Base-by-base conservation (phyloP, 53 echinoderm and acorn worm species). In the Glandiceps talaboti region DNA sequence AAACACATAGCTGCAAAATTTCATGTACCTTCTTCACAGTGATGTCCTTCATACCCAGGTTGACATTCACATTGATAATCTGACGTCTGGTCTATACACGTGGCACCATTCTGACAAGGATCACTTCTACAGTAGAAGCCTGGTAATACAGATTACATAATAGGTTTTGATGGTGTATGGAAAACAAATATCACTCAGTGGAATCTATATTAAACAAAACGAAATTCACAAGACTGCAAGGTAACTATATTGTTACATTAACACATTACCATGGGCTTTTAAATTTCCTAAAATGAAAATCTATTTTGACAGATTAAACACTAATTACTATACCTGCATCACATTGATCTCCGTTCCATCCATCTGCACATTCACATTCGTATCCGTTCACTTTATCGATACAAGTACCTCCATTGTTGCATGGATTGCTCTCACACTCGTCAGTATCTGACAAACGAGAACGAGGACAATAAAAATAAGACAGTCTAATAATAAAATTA, bases 91-190 rank as follows among this genome's bases (percentile, higher is more conserved):
- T 84, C 76, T 25, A 79, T 26, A n/a, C 84, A 84, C 1, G 85
- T 80, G 0, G 84, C 84, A 20, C 79, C 79, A 78, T 84, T 84
- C 32, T 74, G 79, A 32, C 84, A 84, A 0, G 84, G 84, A 1
- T 84, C 78, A 79, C 84, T 84, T 29, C 73, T 74, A 27, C 84
- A 84, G 28, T 84, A 74, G 32, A 12, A 45, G 6, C 64, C 64
- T 45, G 64, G n/a, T n/a, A n/a, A n/a, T n/a, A n/a, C n/a, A n/a
- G n/a, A n/a, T n/a, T n/a, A n/a, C n/a, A n/a, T n/a, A n/a, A n/a
- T n/a, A n/a, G n/a, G n/a, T n/a, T n/a, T n/a, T n/a, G n/a, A n/a
- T n/a, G n/a, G n/a, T n/a, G n/a, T n/a, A n/a, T n/a, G n/a, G n/a
- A n/a, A n/a, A n/a, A n/a, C n/a, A n/a, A n/a, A n/a, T n/a, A n/a